Percentiles rank a stretch among this genome's conserved stretches.
These are phyloP conservation scores for Eucidaris tribuloides DNA, from an alignment of 35 echinoderm and acorn worm genomes.

Conservation along the genomic window DNA sequence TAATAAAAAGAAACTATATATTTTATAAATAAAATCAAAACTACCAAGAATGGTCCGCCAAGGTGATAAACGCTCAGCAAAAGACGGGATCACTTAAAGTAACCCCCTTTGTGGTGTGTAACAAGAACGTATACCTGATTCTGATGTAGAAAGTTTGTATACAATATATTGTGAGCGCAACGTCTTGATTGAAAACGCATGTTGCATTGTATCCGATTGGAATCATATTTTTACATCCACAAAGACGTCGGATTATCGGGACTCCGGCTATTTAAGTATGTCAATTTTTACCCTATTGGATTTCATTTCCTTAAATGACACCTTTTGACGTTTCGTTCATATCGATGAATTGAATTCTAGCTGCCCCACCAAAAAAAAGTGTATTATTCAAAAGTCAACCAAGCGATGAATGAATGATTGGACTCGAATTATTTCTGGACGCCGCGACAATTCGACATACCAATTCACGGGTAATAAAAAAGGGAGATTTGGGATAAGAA, in stretches of 20 bases:
- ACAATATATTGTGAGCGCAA: too few relatives aligned
- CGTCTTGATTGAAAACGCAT: neutral
- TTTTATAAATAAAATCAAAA: too few relatives aligned
- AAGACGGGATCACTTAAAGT: neutral
- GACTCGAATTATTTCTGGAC: neutral
- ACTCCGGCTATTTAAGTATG: neutral
- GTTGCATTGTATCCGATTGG: neutral
- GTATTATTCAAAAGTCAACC: neutral
- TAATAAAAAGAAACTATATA: too few relatives aligned
- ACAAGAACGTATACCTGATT: neutral
- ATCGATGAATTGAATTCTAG: neutral
- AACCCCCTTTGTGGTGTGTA: neutral
- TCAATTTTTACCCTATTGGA: neutral
- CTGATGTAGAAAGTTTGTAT: too few relatives aligned
- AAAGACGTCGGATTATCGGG: neutral
- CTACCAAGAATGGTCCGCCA: too few relatives aligned
- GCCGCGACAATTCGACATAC: constrained; percentile 17
- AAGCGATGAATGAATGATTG: constrained; percentile 6
- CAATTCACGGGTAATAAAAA: constrained; percentile 19
- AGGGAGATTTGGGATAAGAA: neutral
- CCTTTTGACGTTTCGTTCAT: neutral
- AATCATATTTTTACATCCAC: neutral
- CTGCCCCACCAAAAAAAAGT: neutral
- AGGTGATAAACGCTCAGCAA: too few relatives aligned
- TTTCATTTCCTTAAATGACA: neutral